Percentiles rank a stretch among this genome's conserved stretches.
Conservation (phyloP, 2,797 vertebrate species). For the Agapornis canus region DNA sequence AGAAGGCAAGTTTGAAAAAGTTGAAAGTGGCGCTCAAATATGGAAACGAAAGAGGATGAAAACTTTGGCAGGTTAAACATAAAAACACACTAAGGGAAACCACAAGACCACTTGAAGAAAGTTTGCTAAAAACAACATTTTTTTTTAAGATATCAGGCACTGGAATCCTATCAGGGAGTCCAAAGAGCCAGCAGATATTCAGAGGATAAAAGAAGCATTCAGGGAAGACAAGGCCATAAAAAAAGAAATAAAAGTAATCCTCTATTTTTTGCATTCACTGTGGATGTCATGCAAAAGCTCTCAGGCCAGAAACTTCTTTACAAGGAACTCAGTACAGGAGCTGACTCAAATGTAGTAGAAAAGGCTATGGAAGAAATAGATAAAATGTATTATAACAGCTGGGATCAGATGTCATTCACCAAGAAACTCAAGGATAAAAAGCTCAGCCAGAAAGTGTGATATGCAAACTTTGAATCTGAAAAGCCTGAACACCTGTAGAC, state of each 20-base stretch:
- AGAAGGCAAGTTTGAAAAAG: not conserved
- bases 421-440: not conserved
- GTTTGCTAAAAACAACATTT: not conserved
- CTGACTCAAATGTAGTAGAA: not conserved
- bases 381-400: not conserved
- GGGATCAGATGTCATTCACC: not conserved
- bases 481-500: not conserved
- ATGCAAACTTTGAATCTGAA: not conserved
- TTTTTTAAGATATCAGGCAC: not conserved
- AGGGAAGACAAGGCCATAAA: not conserved
- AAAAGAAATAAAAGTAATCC: not conserved
- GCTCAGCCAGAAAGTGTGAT: not conserved
- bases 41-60: not conserved
- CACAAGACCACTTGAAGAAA: not conserved
- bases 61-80: slow-evolving; percentile 11
- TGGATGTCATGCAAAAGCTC: not conserved
- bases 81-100: not conserved
- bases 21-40: slow-evolving; percentile 17
- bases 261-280: not conserved
- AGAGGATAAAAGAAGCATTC: not conserved
- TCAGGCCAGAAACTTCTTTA: not conserved
- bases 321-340: not conserved
- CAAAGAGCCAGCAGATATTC: not conserved
- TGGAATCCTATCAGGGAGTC: not conserved
- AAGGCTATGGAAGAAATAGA: not conserved